These are phyloP conservation scores for Epizoanthus ramosus DNA, from an alignment of 92 coral and sea anemone genomes.

Conservation along the genomic window DNA sequence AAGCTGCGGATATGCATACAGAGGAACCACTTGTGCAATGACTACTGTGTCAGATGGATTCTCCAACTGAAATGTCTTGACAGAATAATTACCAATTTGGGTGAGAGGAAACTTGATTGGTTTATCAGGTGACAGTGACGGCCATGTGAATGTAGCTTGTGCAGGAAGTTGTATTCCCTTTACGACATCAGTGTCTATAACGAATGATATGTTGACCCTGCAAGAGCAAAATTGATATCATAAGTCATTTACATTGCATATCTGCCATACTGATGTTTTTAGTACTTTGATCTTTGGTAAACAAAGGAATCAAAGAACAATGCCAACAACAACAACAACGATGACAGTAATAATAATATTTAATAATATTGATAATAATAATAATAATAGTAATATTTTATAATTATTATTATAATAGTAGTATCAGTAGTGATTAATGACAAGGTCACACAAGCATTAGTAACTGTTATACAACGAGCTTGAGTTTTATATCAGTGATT, in stretches of 20 bases:
- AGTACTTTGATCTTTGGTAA: too few relatives aligned
- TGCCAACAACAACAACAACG: too few relatives aligned
- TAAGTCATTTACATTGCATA: not conserved
- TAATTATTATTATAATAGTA: too few relatives aligned
- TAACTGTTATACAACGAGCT: too few relatives aligned
- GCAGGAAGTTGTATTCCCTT: constrained; percentile 75
- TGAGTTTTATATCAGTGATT: too few relatives aligned
- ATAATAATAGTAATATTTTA: too few relatives aligned
- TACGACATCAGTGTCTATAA: constrained; percentile 87
- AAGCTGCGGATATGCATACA: constrained; percentile 71
- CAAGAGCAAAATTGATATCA: not conserved
- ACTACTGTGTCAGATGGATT: constrained; percentile 92
- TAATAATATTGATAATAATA: too few relatives aligned
- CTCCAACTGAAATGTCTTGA: constrained; percentile 75
- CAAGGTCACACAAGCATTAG: too few relatives aligned
- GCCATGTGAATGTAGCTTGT: constrained; percentile 87
- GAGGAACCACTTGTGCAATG: constrained; percentile 85
- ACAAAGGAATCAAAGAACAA: too few relatives aligned
- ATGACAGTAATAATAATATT: too few relatives aligned
- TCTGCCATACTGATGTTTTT: too few relatives aligned
- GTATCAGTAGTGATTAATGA: too few relatives aligned
- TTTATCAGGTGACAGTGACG: constrained; percentile 88
- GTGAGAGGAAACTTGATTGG: constrained; percentile 96
- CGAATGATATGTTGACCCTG: constrained; percentile 77
- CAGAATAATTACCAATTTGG: constrained; percentile 88